Evolutionary conservation across 2,888 invertebrate species (phyloP).

Genomic region (Tigriopus californicus): DNA sequence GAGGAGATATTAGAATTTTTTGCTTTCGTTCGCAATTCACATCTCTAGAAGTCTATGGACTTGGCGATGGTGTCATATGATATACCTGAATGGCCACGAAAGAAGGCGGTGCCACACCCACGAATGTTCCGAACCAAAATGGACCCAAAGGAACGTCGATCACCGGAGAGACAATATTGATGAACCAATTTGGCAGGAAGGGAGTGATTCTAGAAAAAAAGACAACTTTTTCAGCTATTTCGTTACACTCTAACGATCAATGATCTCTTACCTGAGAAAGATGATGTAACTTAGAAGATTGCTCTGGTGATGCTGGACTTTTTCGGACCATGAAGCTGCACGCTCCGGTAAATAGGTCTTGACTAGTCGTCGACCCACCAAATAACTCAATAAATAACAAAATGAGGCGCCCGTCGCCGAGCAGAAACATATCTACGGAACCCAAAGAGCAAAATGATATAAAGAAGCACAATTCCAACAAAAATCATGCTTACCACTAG

Average conservation of each 20-base stretch:
- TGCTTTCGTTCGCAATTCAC: too few species aligned
- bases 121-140: conserved; percentile 87
- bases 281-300: conserved; percentile 88
- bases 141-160: conserved; percentile 81
- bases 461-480: conserved; percentile 25
- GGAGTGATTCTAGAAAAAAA: conserved; percentile 54
- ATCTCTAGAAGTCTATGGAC: too few species aligned
- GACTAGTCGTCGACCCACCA: conserved; percentile 68
- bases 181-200: conserved; percentile 97
- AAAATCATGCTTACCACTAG: conserved; percentile 39
- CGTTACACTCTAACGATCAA: too few species aligned
- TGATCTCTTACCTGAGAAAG: conserved; percentile 46
- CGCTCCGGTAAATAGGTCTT: conserved; percentile 69
- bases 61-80: too few species aligned
- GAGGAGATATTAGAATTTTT: too few species aligned
- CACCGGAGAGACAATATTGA: conserved; percentile 86
- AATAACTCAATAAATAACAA: conserved; percentile 78
- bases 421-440: conserved; percentile 49
- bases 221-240: too few species aligned
- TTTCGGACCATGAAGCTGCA: conserved; percentile 62
- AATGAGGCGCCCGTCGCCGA: conserved; percentile 88
- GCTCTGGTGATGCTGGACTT: conserved; percentile 41
- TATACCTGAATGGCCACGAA: conserved; percentile 78
- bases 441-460: not conserved
- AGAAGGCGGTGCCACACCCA: conserved; percentile 90